A percentile compares a stretch with the other conserved stretches of the same genome.
phyloP scores from a whole-genome alignment of 2,888 invertebrate species.

The Dasysyrphus tricinctus region DNA sequence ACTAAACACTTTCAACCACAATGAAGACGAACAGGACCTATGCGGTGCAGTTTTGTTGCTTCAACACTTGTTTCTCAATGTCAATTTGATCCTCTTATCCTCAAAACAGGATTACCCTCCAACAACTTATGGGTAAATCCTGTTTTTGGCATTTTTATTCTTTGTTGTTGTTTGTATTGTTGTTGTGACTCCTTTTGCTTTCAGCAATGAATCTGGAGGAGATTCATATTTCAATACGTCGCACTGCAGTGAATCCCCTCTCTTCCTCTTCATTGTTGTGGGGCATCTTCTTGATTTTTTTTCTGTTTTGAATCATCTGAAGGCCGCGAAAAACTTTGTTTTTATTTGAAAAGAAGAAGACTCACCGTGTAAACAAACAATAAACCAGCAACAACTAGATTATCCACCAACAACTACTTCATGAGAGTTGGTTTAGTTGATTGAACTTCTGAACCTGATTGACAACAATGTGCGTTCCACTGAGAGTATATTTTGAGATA shows the following conservation, averaged over 20 bases:
- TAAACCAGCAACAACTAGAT: conserved; percentile 67
- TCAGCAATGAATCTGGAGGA: conserved; percentile 22
- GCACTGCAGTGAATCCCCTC: neutral
- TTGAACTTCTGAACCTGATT: conserved; percentile 76
- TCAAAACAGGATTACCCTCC: conserved; percentile 66
- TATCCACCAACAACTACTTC: conserved; percentile 50
- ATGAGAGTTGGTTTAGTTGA: conserved; percentile 55
- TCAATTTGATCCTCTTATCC: conserved; percentile 65
- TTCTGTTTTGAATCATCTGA: neutral
- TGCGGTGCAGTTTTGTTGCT: neutral
- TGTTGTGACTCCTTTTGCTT: conserved; percentile 9
- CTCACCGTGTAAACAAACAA: conserved; percentile 69
- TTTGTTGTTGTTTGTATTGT: conserved; percentile 24
- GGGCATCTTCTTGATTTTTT: neutral
- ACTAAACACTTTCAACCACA: neutral
- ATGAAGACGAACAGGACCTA: conserved; percentile 43
- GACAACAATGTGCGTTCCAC: conserved; percentile 74
- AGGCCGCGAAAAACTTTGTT: conserved; percentile 40
- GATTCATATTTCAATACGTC: conserved; percentile 60
- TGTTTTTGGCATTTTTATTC: conserved; percentile 42
- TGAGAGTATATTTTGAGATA: conserved; percentile 25
- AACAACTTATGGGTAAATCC: conserved; percentile 56
- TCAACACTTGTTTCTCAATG: conserved; percentile 59
- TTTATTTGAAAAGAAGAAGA: conserved; percentile 39
- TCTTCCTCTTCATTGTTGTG: conserved; percentile 28